Evolutionary conservation across 2,113 vertebrate species (phyloP).

Genomic region (Periophthalmus modestus): DNA sequence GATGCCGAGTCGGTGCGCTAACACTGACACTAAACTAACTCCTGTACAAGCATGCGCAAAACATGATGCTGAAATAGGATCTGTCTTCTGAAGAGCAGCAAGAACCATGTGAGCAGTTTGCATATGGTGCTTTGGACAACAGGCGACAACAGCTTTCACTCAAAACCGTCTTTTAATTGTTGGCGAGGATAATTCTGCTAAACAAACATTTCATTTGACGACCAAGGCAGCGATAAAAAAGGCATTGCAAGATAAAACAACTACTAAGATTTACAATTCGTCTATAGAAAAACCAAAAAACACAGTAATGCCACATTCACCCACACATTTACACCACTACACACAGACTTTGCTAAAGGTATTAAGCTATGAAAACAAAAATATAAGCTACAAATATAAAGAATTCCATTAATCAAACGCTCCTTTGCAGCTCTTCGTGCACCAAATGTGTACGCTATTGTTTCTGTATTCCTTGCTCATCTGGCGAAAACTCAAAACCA

Average conservation of each 20-base stretch:
- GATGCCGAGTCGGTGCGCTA: constrained; percentile 55
- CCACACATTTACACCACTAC: constrained; percentile 1
- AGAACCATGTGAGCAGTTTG: constrained; percentile 54
- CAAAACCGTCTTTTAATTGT: constrained; percentile 12
- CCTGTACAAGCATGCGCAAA: constrained; percentile 30
- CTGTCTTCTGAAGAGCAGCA: constrained; percentile 24
- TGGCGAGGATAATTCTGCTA: constrained; percentile 21
- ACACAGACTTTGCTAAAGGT: constrained; percentile 6
- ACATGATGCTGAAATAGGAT: constrained; percentile 51
- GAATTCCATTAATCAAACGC: constrained; percentile 4
- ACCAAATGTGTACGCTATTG: constrained; percentile 16
- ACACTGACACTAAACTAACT: constrained; percentile 45
- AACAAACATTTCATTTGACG: constrained; percentile 20
- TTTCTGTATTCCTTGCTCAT: constrained; percentile 19
- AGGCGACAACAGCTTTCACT: constrained; percentile 28
- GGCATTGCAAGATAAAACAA: constrained; percentile 21
- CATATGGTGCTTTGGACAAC: constrained; percentile 38
- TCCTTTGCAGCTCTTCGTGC: constrained; percentile 14
- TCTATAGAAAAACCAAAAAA: not conserved
- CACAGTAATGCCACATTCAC: constrained; percentile 8
- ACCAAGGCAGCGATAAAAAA: constrained; percentile 1
- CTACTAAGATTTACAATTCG: constrained; percentile 21
- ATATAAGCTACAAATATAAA: constrained; percentile 17
- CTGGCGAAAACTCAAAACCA: constrained; percentile 44
- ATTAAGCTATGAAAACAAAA: constrained; percentile 18